phyloP scores from a whole-genome alignment of 2,888 invertebrate species.

The Crossocerus cetratus region DNA sequence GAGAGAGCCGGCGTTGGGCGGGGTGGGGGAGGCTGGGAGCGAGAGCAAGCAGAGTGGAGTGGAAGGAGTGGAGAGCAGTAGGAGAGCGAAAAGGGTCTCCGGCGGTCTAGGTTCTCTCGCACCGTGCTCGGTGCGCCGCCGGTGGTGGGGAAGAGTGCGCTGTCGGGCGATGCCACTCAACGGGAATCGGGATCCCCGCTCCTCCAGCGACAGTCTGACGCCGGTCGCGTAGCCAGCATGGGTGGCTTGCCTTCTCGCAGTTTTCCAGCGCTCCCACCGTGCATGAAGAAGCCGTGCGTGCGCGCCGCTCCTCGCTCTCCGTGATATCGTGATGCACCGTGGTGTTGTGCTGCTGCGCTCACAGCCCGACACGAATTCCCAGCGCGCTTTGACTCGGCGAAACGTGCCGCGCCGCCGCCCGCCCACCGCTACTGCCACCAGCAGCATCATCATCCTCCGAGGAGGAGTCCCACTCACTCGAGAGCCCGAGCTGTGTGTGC shows the following conservation, averaged over 20 bases:
- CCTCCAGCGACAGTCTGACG: constrained; percentile 71
- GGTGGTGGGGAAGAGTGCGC: constrained; percentile 40
- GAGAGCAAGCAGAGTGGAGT: neutral
- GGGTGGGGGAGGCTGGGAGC: neutral
- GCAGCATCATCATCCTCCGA: no score
- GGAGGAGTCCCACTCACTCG: neutral
- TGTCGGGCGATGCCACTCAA: constrained; percentile 61
- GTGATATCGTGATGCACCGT: constrained; percentile 10
- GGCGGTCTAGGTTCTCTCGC: no score
- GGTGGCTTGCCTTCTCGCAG: constrained; percentile 51
- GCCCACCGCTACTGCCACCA: no score
- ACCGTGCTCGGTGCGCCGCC: neutral
- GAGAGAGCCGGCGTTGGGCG: constrained; percentile 15
- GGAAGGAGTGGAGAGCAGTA: neutral
- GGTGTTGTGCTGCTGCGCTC: neutral
- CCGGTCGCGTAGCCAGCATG: constrained; percentile 74
- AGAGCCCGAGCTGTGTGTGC: neutral
- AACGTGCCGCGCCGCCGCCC: no score
- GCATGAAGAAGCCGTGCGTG: constrained; percentile 20
- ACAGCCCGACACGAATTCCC: no score
- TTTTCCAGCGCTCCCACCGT: constrained; percentile 54
- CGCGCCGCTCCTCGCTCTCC: constrained; percentile 3
- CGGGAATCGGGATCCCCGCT: constrained; percentile 61
- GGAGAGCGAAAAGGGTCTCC: neutral
- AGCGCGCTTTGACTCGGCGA: no score